phyloP scores from a whole-genome alignment of 2,797 vertebrate species.

The Monodelphis domestica region DNA sequence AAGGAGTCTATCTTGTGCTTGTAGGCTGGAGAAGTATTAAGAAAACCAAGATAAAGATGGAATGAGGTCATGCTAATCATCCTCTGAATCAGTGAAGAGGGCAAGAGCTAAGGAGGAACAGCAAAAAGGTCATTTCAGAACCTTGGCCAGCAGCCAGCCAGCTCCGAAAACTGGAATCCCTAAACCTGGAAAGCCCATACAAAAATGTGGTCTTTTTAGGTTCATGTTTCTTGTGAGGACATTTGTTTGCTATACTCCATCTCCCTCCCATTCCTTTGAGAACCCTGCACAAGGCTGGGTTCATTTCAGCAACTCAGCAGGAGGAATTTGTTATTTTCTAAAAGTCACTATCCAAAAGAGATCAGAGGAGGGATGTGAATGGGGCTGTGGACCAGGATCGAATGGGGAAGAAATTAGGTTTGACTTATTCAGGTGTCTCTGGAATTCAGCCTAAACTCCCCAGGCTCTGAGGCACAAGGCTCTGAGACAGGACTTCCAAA shows the following conservation, averaged over 20 bases:
- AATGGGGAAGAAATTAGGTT: not conserved
- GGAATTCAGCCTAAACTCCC: not conserved
- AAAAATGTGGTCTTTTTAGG: not conserved
- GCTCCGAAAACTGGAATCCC: not conserved
- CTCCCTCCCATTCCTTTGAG: not conserved
- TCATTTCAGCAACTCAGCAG: not conserved
- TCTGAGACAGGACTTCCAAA: not conserved
- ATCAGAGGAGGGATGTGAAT: not conserved
- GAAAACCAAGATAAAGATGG: not conserved
- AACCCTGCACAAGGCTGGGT: not conserved
- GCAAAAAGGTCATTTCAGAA: not conserved
- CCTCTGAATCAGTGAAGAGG: not conserved
- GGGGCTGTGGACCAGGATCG: not conserved
- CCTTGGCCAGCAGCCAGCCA: not conserved
- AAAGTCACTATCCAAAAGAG: not conserved
- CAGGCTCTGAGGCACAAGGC: not conserved
- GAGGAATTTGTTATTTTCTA: not conserved
- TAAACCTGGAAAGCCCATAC: not conserved
- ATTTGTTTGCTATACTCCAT: not conserved
- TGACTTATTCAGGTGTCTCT: not conserved
- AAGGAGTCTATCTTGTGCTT: not conserved
- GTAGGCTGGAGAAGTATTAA: not conserved
- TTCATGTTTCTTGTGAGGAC: not conserved
- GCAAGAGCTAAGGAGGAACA: not conserved
- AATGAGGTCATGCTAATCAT: not conserved